Conservation (phyloP, 2,113 vertebrate species). For the Hystrix brachyura region DNA sequence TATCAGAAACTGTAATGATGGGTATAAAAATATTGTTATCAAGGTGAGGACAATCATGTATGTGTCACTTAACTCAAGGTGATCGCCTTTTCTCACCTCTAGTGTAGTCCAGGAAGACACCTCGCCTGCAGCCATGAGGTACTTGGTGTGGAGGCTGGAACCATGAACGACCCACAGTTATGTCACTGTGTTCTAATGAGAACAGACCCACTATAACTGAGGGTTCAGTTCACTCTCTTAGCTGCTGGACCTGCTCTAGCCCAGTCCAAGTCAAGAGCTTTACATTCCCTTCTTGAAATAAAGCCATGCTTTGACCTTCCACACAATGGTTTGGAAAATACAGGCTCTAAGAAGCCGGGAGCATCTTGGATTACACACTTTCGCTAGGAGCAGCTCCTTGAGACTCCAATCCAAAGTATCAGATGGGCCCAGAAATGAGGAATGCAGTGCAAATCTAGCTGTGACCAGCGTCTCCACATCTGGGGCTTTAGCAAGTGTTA, state of each 20-base stretch:
- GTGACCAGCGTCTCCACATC: background rate
- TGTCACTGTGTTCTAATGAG: constrained; percentile 36
- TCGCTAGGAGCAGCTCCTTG: background rate
- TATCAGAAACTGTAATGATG: background rate
- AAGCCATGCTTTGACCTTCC: background rate
- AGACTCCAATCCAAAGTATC: background rate
- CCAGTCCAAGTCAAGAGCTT: background rate
- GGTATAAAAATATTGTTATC: constrained; percentile 4
- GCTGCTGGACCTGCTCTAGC: background rate
- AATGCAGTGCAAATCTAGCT: background rate
- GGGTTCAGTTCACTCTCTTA: fast-evolving
- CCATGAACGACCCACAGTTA: background rate
- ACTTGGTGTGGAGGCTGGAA: no score
- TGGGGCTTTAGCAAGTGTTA: background rate
- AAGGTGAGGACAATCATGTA: background rate
- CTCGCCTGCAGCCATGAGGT: background rate
- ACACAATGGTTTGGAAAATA: background rate
- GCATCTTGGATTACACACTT: background rate
- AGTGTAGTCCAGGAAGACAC: background rate
- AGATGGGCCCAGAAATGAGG: constrained; percentile 3
- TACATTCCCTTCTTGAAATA: background rate
- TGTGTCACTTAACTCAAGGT: background rate
- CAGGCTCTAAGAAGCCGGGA: background rate
- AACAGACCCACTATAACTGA: background rate
- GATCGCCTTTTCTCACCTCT: background rate